Percentiles rank a stretch among this genome's conserved stretches.
phyloP scores from a whole-genome alignment of 2,888 invertebrate species.

The Anoncus sp. region DNA sequence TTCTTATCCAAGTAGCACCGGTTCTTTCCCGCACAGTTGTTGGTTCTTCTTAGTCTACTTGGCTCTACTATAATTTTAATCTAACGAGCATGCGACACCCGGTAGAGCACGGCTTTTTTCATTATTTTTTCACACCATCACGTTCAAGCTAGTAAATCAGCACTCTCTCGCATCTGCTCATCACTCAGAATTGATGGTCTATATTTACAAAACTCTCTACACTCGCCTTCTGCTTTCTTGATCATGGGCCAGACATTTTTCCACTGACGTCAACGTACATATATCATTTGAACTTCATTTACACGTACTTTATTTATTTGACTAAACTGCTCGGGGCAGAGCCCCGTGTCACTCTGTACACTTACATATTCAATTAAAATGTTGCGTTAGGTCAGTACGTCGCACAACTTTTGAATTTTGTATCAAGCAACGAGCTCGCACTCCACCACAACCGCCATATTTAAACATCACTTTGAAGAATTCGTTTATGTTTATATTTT shows the following conservation, averaged over 20 bases:
- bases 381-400: neutral
- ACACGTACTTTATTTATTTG: neutral
- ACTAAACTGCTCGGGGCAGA: conserved; percentile 43
- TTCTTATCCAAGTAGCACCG: neutral
- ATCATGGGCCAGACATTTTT: neutral
- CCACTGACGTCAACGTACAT: neutral
- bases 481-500: neutral
- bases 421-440: conserved; percentile 31
- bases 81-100: conserved; percentile 27
- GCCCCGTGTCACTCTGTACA: conserved; percentile 46
- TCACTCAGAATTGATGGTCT: conserved; percentile 1
- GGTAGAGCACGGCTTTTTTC: neutral
- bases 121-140: neutral
- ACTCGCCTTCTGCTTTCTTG: neutral
- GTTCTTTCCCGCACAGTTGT: neutral
- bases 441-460: conserved; percentile 30
- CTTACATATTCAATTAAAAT: conserved; percentile 48
- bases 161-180: neutral
- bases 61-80: neutral
- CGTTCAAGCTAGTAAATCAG: neutral
- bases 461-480: neutral
- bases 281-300: neutral
- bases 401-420: conserved; percentile 4
- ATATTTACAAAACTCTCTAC: neutral
- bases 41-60: neutral